A percentile compares a stretch with the other conserved stretches of the same genome.
phyloP scores from a whole-genome alignment of 2,888 invertebrate species.

The Scaeva pyrastri region DNA sequence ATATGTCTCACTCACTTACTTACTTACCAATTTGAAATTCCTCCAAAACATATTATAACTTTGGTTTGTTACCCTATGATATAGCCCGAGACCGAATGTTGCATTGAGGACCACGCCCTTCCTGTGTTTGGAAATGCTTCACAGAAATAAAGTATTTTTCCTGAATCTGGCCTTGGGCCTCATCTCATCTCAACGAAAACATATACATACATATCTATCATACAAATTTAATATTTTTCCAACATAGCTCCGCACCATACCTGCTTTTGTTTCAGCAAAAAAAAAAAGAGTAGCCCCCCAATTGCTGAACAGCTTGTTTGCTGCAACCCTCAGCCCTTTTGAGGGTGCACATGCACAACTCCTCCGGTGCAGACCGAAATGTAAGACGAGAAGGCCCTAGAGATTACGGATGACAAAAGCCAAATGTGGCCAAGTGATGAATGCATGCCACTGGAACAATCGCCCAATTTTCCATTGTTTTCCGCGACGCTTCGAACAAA shows the following conservation, averaged over 20 bases:
- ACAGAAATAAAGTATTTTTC: background rate
- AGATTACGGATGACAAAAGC: conserved; percentile 72
- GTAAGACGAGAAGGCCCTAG: conserved; percentile 30
- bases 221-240: background rate
- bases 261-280: background rate
- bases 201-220: no score
- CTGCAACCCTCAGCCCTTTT: conserved; percentile 13
- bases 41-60: no score
- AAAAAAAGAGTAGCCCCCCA: background rate
- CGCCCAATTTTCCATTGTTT: conserved; percentile 72
- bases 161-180: background rate
- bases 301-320: conserved; percentile 6
- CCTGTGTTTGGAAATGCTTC: background rate
- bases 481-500: conserved; percentile 14
- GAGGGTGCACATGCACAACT: background rate
- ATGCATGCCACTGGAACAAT: conserved; percentile 74
- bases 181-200: background rate
- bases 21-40: no score
- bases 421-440: conserved; percentile 74
- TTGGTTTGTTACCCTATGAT: no score
- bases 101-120: background rate
- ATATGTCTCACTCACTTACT: no score
- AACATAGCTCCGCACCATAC: background rate
- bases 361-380: background rate
- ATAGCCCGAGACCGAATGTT: background rate